Evolutionary conservation across 2,797 vertebrate genomes (phyloP).

Genomic region (Onychomys arenicola): DNA sequence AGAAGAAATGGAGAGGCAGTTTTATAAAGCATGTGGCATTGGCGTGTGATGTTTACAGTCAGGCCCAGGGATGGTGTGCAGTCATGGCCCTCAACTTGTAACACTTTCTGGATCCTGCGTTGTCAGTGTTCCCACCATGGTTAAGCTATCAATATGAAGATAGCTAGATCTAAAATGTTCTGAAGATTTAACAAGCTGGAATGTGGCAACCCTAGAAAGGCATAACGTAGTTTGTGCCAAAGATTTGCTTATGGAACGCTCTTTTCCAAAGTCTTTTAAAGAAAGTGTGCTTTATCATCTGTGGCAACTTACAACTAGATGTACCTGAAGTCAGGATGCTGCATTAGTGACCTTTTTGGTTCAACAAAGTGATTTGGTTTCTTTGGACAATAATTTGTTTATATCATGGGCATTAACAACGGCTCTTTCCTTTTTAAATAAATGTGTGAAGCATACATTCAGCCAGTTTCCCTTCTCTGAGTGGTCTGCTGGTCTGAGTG

Average conservation of each 20-base stretch:
- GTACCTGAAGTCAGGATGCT: neutral
- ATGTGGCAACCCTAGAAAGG: neutral
- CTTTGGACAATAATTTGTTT: neutral
- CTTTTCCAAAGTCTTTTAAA: conserved; percentile 30
- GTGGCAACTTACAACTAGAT: neutral
- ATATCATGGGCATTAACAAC: neutral
- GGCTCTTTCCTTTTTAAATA: conserved; percentile 20
- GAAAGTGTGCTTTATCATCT: neutral
- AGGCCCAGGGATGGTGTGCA: too few species aligned
- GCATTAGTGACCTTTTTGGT: conserved; percentile 37
- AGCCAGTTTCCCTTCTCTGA: conserved; percentile 17
- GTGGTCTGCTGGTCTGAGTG: neutral
- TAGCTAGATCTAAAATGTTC: neutral
- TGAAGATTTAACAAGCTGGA: neutral
- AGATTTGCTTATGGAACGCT: neutral
- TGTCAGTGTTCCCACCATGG: neutral
- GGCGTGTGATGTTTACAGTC: neutral
- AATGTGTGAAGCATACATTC: neutral
- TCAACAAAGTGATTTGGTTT: conserved; percentile 39
- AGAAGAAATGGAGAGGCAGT: neutral
- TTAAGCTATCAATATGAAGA: neutral
- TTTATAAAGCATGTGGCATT: neutral
- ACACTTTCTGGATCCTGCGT: neutral
- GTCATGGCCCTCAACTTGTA: neutral
- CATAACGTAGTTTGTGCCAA: neutral